Evolutionary conservation across 2,888 invertebrate species (phyloP).

Genomic region (Noctua janthina): DNA sequence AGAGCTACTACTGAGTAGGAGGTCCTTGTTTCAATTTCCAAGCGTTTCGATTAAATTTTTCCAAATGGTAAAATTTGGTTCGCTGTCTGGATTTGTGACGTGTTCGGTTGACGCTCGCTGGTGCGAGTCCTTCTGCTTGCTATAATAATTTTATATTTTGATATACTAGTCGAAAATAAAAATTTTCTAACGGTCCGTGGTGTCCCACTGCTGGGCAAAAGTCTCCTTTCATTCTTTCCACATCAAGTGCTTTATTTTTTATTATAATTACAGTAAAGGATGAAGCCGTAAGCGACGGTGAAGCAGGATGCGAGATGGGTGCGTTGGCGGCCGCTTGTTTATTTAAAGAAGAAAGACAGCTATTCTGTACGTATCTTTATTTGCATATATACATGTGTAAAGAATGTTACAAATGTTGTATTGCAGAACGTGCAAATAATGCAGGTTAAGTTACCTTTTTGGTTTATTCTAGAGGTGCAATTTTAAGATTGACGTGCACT

Average conservation of each 20-base stretch:
- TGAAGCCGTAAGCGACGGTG: slow-evolving; percentile 8
- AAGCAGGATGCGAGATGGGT: slow-evolving; percentile 39
- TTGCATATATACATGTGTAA: background rate
- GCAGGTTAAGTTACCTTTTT: background rate
- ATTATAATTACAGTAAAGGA: slow-evolving; percentile 21
- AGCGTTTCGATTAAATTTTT: too few relatives aligned
- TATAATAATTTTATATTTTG: background rate
- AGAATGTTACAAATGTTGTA: background rate
- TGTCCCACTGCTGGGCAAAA: background rate
- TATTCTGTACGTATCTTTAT: background rate
- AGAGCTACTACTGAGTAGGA: background rate
- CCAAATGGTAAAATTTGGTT: too few relatives aligned
- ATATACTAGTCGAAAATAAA: too few relatives aligned
- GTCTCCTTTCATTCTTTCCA: background rate
- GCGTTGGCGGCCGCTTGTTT: slow-evolving; percentile 21
- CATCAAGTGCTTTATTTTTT: background rate
- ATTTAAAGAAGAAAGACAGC: background rate
- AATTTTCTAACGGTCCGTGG: background rate
- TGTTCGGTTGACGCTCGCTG: background rate
- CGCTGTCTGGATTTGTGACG: background rate
- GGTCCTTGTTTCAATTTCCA: background rate
- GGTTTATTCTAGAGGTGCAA: background rate
- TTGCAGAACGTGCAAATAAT: background rate
- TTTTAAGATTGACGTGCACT: background rate
- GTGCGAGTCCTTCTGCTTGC: background rate